phyloP scores from a whole-genome alignment of 1,140 invertebrate genomes.

The Drosophila tani region DNA sequence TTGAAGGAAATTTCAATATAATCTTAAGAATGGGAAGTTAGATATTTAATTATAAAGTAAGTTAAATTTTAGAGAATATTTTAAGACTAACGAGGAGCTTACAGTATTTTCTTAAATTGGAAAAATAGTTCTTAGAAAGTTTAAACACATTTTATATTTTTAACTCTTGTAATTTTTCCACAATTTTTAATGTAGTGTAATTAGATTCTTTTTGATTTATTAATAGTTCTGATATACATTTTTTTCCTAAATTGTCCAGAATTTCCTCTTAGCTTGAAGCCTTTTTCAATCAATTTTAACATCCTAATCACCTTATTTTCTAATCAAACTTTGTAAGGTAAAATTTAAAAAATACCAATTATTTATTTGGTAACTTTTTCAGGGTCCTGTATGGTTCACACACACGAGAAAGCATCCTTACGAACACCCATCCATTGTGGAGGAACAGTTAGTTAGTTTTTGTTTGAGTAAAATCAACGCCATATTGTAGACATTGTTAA shows the following conservation, averaged over 20 bases:
- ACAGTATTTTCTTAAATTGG: too few species aligned
- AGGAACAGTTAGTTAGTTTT: constrained; percentile 67
- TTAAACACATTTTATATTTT: too few species aligned
- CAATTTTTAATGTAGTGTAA: too few species aligned
- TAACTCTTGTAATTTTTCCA: too few species aligned
- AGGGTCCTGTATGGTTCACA: constrained; percentile 42
- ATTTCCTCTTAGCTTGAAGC: background rate
- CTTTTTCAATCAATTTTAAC: background rate
- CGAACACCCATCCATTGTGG: constrained; percentile 16
- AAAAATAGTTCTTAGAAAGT: too few species aligned
- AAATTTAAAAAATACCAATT: background rate
- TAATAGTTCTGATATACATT: background rate
- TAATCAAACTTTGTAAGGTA: background rate
- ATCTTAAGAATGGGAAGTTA: too few species aligned
- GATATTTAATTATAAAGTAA: too few species aligned
- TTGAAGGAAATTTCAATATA: background rate
- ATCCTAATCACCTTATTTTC: background rate
- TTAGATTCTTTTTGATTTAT: too few species aligned
- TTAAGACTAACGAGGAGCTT: too few species aligned
- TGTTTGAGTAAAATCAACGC: constrained; percentile 80
- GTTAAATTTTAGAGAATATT: background rate
- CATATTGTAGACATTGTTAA: constrained; percentile 82
- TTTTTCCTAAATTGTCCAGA: background rate
- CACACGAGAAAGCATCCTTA: background rate
- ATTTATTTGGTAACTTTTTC: constrained; percentile 4